phyloP scores from a whole-genome alignment of 35 echinoderm and acorn worm species.

The Heliocidaris erythrogramma region DNA sequence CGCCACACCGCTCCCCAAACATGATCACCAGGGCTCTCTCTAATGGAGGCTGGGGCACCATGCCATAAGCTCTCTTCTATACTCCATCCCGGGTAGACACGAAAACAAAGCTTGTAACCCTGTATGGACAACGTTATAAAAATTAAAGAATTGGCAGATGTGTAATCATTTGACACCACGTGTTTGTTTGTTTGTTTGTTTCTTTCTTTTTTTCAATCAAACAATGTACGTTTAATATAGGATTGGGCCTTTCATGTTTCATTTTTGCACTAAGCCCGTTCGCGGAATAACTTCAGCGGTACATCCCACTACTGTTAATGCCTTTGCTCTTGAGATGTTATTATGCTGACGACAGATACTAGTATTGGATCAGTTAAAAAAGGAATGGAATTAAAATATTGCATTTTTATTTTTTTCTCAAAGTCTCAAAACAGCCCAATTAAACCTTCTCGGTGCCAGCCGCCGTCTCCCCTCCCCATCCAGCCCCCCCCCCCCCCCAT shows the following conservation, averaged over 20 bases:
- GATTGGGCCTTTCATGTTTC: neutral
- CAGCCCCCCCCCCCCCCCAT: too few relatives aligned
- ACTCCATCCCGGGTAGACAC: neutral
- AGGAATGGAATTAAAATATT: too few relatives aligned
- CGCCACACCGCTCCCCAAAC: slow-evolving; percentile 31
- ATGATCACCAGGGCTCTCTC: too few relatives aligned
- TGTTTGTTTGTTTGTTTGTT: neutral
- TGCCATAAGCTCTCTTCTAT: neutral
- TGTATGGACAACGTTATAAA: neutral
- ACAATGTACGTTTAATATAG: neutral
- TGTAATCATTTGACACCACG: neutral
- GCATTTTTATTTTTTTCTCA: too few relatives aligned
- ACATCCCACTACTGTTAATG: too few relatives aligned
- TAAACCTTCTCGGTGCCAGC: too few relatives aligned
- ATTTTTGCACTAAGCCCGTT: neutral
- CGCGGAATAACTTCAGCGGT: too few relatives aligned
- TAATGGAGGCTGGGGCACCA: neutral
- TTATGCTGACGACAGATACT: too few relatives aligned
- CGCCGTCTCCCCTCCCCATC: too few relatives aligned
- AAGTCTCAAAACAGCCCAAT: too few relatives aligned
- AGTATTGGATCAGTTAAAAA: too few relatives aligned
- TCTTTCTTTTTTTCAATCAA: neutral
- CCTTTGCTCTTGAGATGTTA: too few relatives aligned
- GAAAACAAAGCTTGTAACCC: slow-evolving; percentile 12
- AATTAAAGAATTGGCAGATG: neutral